Evolutionary conservation across 2,797 vertebrate species (phyloP).

Genomic region (Dendrocincla fuliginosa): DNA sequence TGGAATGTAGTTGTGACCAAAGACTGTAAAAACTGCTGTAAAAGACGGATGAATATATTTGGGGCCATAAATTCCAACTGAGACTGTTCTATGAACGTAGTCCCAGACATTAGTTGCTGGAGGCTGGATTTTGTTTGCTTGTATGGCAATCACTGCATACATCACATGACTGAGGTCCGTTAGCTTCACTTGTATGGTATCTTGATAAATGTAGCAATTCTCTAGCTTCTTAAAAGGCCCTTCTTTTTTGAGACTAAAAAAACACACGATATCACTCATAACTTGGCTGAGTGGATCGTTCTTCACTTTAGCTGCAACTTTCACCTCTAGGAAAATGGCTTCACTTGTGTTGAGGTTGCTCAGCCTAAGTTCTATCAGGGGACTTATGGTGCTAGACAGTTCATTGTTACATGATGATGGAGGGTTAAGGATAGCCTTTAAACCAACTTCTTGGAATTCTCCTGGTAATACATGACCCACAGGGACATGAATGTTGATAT

Average conservation of each 20-base stretch:
- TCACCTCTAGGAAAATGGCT: constrained; percentile 87
- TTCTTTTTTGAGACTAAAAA: constrained; percentile 83
- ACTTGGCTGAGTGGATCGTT: constrained; percentile 89
- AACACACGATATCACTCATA: constrained; percentile 87
- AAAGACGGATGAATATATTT: constrained; percentile 94
- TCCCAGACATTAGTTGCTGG: constrained; percentile 90
- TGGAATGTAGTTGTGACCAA: constrained; percentile 89
- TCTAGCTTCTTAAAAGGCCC: constrained; percentile 88
- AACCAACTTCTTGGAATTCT: constrained; percentile 88
- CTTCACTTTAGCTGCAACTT: constrained; percentile 88
- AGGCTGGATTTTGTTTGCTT: constrained; percentile 81
- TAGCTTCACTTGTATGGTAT: constrained; percentile 89
- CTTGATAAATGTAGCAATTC: constrained; percentile 84
- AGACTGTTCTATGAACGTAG: constrained; percentile 86
- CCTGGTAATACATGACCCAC: constrained; percentile 88
- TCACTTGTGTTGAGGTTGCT: constrained; percentile 87
- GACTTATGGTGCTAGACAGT: constrained; percentile 88
- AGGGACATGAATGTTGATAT: constrained; percentile 87
- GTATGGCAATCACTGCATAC: constrained; percentile 85
- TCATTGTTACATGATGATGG: constrained; percentile 88
- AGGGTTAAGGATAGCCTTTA: constrained; percentile 90
- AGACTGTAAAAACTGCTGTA: constrained; percentile 86
- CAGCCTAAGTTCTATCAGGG: constrained; percentile 88
- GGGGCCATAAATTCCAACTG: constrained; percentile 92
- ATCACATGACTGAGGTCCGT: constrained; percentile 83